Percentiles rank a stretch among this genome's conserved stretches.
Evolutionary conservation across 2,113 vertebrate genomes (phyloP).

Genomic region (Ginglymostoma cirratum): DNA sequence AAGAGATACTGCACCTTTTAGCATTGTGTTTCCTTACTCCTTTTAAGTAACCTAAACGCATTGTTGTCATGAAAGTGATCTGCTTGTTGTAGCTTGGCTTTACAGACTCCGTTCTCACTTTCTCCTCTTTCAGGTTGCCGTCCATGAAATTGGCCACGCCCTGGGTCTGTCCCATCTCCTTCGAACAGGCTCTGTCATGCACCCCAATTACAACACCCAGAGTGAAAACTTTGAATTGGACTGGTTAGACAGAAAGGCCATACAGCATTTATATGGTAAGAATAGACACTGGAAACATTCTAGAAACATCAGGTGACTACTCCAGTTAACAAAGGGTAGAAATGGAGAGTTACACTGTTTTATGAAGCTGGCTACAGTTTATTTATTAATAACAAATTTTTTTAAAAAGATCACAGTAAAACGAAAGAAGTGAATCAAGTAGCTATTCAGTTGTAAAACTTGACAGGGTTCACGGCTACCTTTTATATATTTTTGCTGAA

Average conservation of each 20-base stretch:
- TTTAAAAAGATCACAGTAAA: too few species aligned
- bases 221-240: conserved; percentile 41
- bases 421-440: too few species aligned
- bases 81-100: background rate
- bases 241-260: conserved; percentile 42
- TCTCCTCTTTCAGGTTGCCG: conserved; percentile 40
- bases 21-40: background rate
- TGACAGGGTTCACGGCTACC: too few species aligned
- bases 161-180: conserved; percentile 42
- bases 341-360: background rate
- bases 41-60: background rate
- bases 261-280: conserved; percentile 44
- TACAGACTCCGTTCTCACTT: background rate
- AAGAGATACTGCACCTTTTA: background rate
- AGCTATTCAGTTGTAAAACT: too few species aligned
- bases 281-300: background rate
- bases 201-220: conserved; percentile 42
- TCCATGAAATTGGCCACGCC: conserved; percentile 44
- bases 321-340: background rate
- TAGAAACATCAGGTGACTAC: background rate
- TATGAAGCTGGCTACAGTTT: too few species aligned
- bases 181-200: conserved; percentile 42
- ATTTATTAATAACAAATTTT: too few species aligned
- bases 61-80: background rate
- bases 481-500: too few species aligned